Base-by-base conservation (phyloP, 2,113 vertebrate genomes). In the Centrocercus urophasianus region DNA sequence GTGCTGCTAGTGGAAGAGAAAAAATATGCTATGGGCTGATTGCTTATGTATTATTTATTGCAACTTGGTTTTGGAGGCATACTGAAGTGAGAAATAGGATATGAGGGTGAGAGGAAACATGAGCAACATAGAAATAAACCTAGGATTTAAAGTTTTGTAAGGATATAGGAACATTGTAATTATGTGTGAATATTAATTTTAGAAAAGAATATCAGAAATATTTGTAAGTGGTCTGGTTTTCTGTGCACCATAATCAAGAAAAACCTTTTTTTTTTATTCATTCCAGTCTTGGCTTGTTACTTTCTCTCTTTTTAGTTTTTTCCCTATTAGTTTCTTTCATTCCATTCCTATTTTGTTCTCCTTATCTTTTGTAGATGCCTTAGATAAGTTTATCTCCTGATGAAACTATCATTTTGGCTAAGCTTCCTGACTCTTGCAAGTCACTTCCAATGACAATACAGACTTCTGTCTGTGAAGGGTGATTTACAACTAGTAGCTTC, bases 31-130 rank as follows among this genome's bases (percentile, higher is more conserved):
- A 4, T 25, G 30, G 19, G 6, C 28, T 91, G 75, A 83, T 91
- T 88, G 65, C 79, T 88, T 54, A 80, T 88, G 45, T 60, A 86
- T 96, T 89, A 85, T 96, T 95, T 89, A 91, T 88, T 83, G 10
- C 30, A 67, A 45, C 2, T 3, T 76, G 75, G 0, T 59, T 85
- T 83, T 73, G 22, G 71, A 80, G 28, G 34, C 5, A 10, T 54
- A 50, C 32, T 36, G 64, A 25, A 64, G 47, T 78, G 48, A 34
- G 32, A 38, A 72, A 59, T 63, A 42, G 22, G 64, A 16, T 81
- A 27, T 71, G 42, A 11, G 17, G 56, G 81, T 81, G 80, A 86
- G 50, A 86, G 72, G 56, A 50, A 42, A 78, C 2, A 2, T 17
- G 17, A 83, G 69, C 13, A 0, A 69, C 76, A 71, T 45, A 34